Base-by-base conservation (phyloP, 1,140 invertebrate species). In the Penaeus vannamei region DNA sequence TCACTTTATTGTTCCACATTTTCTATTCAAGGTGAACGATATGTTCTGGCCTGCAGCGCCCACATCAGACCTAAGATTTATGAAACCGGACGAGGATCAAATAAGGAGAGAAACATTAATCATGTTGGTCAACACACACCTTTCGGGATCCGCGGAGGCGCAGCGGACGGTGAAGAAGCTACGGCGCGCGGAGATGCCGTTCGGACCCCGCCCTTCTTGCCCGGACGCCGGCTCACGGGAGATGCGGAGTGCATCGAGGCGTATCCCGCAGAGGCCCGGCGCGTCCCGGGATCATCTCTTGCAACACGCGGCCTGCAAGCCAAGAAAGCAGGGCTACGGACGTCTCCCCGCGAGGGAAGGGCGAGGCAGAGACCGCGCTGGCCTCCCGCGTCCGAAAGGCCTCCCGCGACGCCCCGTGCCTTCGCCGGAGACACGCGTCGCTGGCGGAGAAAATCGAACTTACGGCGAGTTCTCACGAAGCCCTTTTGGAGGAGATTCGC, bases 101-200 rank as follows among this genome's bases (percentile, higher is more conserved):
- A 89, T 89, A 89, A 77, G 87, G 87, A n/a, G 69, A 62, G 87
- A 89, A 64, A 46, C 87, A 89, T 89, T 84, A 89, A 89, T 89
- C 87, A 89, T 89, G 84, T 89, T 77, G 87, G 87, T 89, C 87
- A 89, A 89, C 87, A 89, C 87, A 89, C 87, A 89, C 87, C 87
- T 89, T 84, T 42, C 62, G 87, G 82, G 82, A 84, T 62, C 64
- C 79, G 82, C 87, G 79, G 53, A 26, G 82, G 26, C 53, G 19
- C 17, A 53, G 62, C 42, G 36, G 80, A 19, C 42, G 32, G 59
- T 69, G 69, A 88, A 84, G 87, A 89, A 46, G 87, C 82, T 84
- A 79, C 64, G 53, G 19, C 2, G 60, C 26, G 59, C 23, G 72
- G 64, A 26, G 66, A n/a, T 23, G 26, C n/a, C 32, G 26, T 46